Base-by-base conservation (phyloP, 2,113 vertebrate species). In the Pterophyllum scalare region DNA sequence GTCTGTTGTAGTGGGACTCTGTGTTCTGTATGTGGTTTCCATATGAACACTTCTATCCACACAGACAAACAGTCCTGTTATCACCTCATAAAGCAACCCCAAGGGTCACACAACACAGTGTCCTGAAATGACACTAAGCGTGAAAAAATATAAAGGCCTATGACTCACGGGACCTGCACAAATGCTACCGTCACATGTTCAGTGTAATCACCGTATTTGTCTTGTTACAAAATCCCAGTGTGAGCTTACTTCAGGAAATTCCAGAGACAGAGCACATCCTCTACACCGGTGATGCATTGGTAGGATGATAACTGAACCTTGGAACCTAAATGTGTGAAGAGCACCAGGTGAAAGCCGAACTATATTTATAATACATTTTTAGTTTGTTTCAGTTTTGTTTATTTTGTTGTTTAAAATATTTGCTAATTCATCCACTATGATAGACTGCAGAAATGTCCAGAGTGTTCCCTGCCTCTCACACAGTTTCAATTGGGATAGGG, bases 161-260 rank as follows among this genome's bases (percentile, higher is more conserved):
- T 24, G 75, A 80, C 79, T 90, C 57, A 5, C 40, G 65, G 77
- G 81, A 85, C 17, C 6, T 14, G 17, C 79, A 80, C 28, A 65
- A 52, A 58, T 4, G 4, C 31, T 75, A 59, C 38, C 31, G 75
- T 72, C 62, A 61, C 75, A 80, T 65, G 43, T 35, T 74, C 17
- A 64, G 10, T 59, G 28, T 57, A 82, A 84, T 82, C 59, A 70
- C 64, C 75, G 84, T 33, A 75, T 88, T 83, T 87, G 65, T 79
- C 67, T 80, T 33, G 40, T 33, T 72, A 19, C 17, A 54, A 72
- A 72, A 49, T 72, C 28, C 26, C 24, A 72, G 67, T 9, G 26
- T 9, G 14, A 33, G 67, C 46, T 52, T 54, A n/a, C 46, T 72
- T 52, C 6, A 54, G n/a, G 31, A 54, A 2, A 54, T 72, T 14